phyloP scores from a whole-genome alignment of 2,888 invertebrate genomes.

The Epirrhoe tristata region DNA sequence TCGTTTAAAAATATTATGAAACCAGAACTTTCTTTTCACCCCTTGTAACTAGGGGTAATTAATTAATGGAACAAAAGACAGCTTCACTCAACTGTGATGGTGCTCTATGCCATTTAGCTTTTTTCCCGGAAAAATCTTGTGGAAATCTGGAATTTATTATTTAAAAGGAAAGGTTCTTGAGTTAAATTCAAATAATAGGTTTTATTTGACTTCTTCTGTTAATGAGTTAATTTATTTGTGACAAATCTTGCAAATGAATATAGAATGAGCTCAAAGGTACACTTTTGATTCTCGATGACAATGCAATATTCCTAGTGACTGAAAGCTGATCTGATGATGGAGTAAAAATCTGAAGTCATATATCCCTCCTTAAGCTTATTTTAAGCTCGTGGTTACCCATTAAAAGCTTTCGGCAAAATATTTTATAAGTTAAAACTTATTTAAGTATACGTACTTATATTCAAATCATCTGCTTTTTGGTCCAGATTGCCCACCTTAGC shows the following conservation, averaged over 20 bases:
- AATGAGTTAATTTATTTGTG: neutral
- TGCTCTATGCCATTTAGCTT: slow-evolving; percentile 23
- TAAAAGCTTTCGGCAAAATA: no score
- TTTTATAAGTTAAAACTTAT: no score
- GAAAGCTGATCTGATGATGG: no score
- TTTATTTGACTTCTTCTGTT: neutral
- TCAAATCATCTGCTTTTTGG: no score
- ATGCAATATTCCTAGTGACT: no score
- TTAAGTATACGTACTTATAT: no score
- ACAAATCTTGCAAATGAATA: no score
- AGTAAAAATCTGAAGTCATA: no score
- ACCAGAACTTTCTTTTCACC: slow-evolving; percentile 18
- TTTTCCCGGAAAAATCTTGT: slow-evolving; percentile 8
- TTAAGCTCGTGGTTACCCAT: no score
- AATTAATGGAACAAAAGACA: slow-evolving; percentile 26
- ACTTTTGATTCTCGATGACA: no score
- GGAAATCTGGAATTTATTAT: neutral
- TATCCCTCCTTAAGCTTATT: no score
- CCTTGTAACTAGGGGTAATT: slow-evolving; percentile 29
- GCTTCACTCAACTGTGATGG: slow-evolving; percentile 23
- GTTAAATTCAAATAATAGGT: neutral
- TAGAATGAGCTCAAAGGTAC: no score
- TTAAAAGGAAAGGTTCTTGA: neutral
- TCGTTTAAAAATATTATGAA: slow-evolving; percentile 12
- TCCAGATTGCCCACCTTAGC: slow-evolving; percentile 2